A percentile compares a stretch with the other conserved stretches of the same genome.
phyloP scores from a whole-genome alignment of 2,113 vertebrate genomes.

The Conger conger region DNA sequence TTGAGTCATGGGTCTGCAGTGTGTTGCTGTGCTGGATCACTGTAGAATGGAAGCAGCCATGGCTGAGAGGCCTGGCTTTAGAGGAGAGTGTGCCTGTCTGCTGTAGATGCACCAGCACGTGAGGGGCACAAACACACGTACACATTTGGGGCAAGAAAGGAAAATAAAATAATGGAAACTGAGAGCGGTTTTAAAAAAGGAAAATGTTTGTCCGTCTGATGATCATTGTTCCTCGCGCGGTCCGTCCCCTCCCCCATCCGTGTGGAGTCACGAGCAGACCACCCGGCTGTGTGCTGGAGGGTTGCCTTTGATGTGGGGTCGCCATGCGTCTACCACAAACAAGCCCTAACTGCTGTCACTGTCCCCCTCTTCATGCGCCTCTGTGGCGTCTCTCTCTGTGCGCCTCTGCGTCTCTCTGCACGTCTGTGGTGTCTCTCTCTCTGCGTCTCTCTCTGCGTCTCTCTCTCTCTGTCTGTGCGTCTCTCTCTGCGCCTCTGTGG shows the following conservation, averaged over 20 bases:
- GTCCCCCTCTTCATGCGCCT: too few species aligned
- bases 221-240: background rate
- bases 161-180: background rate
- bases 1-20: slow-evolving; percentile 17
- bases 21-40: background rate
- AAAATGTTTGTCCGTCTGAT: background rate
- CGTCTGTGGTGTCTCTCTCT: too few species aligned
- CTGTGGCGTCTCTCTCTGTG: background rate
- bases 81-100: too few species aligned
- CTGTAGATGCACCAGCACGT: too few species aligned
- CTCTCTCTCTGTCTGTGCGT: too few species aligned
- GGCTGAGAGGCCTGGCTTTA: too few species aligned
- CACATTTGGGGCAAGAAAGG: background rate
- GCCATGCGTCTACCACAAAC: background rate
- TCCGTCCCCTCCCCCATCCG: background rate
- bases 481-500: too few species aligned
- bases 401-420: background rate
- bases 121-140: too few species aligned
- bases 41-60: too few species aligned
- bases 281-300: background rate
- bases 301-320: background rate
- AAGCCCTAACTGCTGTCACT: background rate
- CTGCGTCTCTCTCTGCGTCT: too few species aligned
- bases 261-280: background rate
- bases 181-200: background rate